These are phyloP conservation scores for Acleris holmiana DNA, from an alignment of 2,888 invertebrate genomes.

Conservation along the genomic window DNA sequence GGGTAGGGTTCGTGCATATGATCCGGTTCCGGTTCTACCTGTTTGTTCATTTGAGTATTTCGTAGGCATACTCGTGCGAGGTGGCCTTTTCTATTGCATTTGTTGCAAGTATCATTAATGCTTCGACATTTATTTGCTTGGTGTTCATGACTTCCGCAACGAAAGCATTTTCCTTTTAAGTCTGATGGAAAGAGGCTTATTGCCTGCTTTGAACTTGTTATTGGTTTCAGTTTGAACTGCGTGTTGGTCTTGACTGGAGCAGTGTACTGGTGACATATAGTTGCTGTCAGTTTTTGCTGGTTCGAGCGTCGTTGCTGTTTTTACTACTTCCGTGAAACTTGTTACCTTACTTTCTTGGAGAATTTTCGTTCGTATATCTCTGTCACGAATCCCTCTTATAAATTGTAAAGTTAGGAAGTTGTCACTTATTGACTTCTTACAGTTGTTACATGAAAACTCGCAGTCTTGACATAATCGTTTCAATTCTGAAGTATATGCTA, in stretches of 20 bases:
- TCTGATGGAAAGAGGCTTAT: not conserved
- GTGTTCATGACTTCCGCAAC: not conserved
- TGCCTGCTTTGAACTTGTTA: not conserved
- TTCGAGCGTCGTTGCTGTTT: not conserved
- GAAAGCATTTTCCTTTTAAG: not conserved
- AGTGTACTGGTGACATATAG: not conserved
- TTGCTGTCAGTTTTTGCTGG: not conserved
- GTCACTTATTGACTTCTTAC: not conserved
- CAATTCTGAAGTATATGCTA: not conserved
- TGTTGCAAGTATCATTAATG: not conserved
- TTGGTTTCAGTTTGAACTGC: not conserved
- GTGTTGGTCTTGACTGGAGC: not conserved
- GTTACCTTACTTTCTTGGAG: not conserved
- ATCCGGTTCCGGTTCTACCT: not conserved
- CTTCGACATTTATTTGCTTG: not conserved
- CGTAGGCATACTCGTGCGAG: not conserved
- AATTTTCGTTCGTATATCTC: not conserved
- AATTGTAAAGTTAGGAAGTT: conserved; percentile 1
- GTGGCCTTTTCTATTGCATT: not conserved
- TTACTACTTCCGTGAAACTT: not conserved
- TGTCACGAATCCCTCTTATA: not conserved
- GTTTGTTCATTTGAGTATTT: not conserved
- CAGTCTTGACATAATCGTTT: not conserved
- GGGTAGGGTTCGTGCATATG: not conserved
- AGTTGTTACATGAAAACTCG: not conserved